These are phyloP conservation scores for Alviniconcha marisindica DNA, from an alignment of 1,140 invertebrate genomes.

Conservation along the genomic window DNA sequence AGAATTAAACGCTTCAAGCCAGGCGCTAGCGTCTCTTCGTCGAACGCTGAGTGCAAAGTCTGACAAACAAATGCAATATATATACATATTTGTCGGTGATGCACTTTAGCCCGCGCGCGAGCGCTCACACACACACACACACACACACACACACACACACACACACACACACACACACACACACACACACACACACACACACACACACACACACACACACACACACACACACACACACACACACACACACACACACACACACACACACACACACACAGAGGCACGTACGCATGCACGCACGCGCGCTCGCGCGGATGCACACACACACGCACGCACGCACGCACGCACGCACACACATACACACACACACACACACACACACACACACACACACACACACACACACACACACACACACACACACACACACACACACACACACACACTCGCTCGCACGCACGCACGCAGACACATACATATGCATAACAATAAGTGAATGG, in stretches of 20 bases:
- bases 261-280: background rate
- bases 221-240: conserved; percentile 1
- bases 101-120: background rate
- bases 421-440: background rate
- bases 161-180: conserved; percentile 16
- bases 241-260: conserved; percentile 6
- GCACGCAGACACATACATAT: no score
- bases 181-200: conserved; percentile 16
- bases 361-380: conserved; percentile 1
- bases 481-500: no score
- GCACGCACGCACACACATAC: background rate
- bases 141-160: conserved; percentile 8
- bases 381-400: background rate
- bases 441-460: no score
- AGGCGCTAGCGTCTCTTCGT: no score
- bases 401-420: background rate
- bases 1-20: no score
- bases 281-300: no score
- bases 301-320: background rate
- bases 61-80: background rate
- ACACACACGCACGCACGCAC: conserved; percentile 5
- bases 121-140: conserved; percentile 9
- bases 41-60: no score
- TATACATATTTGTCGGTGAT: no score
- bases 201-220: conserved; percentile 7